Base-by-base conservation (phyloP, 1,140 invertebrate genomes). In the Leptopilina clavipes region DNA sequence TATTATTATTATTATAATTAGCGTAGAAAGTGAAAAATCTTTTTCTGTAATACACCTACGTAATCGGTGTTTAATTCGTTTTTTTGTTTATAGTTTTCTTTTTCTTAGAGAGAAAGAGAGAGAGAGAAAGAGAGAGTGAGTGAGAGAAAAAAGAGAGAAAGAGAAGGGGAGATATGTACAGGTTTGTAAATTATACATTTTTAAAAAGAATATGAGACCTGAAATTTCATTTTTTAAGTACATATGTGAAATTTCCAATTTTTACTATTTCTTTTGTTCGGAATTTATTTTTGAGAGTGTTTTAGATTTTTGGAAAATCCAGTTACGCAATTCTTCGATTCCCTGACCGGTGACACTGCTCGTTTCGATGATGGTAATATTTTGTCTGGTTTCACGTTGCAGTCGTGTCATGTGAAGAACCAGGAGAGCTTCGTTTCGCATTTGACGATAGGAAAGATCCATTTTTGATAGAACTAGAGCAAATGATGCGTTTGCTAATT, bases 381-480 rank as follows among this genome's bases (percentile, higher is more conserved):
- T 91, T 81, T 94, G 94, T 7, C 86, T 84, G 1, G 95, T 91
- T 88, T 95, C 93, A 74, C 91, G 92, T 81, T 93, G 91, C 12
- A 95, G 87, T 56, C 93, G 91, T 22, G 91, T 90, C 82, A 93
- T 91, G 86, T 96, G 94, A 73, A 96, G 89, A 93, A 96, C 96
- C 3, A 97, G 89, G 37, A 96, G 85, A 1, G 95, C 94, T 86
- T 96, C 94, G 83, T 96, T 96, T 31, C 95, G 90, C 94, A 96
- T 95, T 86, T 96, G 95, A 19, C 94, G 91, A 87, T 95, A 96
- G 11, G 95, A 95, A 1, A 94, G 93, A 83, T 97, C 95, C 94
- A 95, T 95, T 90, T 96, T 97, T 14, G 94, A 93, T 9, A 97
- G 86, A 0, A 96, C 93, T 71, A 96, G 83, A 18, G 95, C 91